phyloP scores from a whole-genome alignment of 2,888 invertebrate species.

The Agrotis segetum region DNA sequence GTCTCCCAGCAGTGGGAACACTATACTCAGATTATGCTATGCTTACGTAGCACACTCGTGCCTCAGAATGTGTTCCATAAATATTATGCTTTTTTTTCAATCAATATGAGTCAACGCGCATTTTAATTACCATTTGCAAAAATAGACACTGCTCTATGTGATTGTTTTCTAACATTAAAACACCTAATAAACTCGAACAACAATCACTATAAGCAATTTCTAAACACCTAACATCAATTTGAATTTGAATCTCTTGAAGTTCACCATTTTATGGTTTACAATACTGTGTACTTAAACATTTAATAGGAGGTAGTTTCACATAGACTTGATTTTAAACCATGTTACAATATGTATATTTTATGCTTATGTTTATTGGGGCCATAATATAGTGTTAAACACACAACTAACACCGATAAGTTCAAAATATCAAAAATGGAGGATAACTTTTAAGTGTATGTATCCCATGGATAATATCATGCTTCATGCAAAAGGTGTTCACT shows the following conservation, averaged over 20 bases:
- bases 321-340: conserved; percentile 50
- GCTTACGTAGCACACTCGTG: no score
- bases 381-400: conserved; percentile 64
- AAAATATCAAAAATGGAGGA: conserved; percentile 60
- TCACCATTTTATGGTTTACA: conserved; percentile 65
- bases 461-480: conserved; percentile 61
- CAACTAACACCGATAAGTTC: conserved; percentile 69
- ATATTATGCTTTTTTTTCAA: conserved; percentile 34
- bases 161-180: conserved; percentile 44
- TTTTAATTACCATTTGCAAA: conserved; percentile 25
- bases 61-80: conserved; percentile 8
- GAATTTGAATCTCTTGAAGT: conserved; percentile 31
- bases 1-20: no score
- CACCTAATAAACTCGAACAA: conserved; percentile 43
- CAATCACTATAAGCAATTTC: conserved; percentile 47
- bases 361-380: conserved; percentile 72
- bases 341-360: conserved; percentile 54
- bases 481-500: conserved; percentile 69
- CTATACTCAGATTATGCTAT: no score
- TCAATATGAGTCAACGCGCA: conserved; percentile 17
- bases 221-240: conserved; percentile 43
- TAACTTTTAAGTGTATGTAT: conserved; percentile 49
- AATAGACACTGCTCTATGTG: conserved; percentile 26
- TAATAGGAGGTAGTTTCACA: conserved; percentile 69
- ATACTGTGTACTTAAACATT: conserved; percentile 67